Percentiles rank a stretch among this genome's conserved stretches.
Evolutionary conservation across 2,797 vertebrate genomes (phyloP).

Genomic region (Poliocrania exsul): DNA sequence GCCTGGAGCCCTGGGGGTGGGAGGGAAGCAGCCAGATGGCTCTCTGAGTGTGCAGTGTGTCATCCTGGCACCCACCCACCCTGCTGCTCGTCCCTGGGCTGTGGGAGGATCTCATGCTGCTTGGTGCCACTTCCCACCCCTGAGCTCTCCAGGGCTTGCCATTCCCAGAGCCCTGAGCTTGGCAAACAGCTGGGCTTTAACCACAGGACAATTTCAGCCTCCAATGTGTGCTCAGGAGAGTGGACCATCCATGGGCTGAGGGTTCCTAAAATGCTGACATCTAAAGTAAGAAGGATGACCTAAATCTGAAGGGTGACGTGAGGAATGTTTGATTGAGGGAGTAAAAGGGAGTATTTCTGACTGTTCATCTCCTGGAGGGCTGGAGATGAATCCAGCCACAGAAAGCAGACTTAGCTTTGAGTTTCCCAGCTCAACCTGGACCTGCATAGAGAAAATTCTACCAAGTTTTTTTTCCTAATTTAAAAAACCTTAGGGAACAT

Average conservation of each 20-base stretch:
- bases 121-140: background rate
- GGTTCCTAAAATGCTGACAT: background rate
- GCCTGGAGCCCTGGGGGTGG: background rate
- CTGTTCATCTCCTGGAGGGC: background rate
- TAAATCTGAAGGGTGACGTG: background rate
- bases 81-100: background rate
- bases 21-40: background rate
- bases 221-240: background rate
- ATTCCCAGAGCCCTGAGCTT: background rate
- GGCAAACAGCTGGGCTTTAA: background rate
- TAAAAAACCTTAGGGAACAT: background rate
- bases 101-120: background rate
- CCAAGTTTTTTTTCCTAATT: background rate
- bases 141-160: background rate
- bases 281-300: background rate
- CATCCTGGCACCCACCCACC: background rate
- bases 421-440: background rate
- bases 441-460: background rate
- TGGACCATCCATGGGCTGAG: background rate
- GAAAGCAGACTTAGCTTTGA: background rate
- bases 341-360: background rate
- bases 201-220: background rate
- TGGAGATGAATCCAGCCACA: background rate
- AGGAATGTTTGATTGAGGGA: background rate
- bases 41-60: background rate